Evolutionary conservation across 2,888 invertebrate genomes (phyloP).

Genomic region (Colostygia pectinataria): DNA sequence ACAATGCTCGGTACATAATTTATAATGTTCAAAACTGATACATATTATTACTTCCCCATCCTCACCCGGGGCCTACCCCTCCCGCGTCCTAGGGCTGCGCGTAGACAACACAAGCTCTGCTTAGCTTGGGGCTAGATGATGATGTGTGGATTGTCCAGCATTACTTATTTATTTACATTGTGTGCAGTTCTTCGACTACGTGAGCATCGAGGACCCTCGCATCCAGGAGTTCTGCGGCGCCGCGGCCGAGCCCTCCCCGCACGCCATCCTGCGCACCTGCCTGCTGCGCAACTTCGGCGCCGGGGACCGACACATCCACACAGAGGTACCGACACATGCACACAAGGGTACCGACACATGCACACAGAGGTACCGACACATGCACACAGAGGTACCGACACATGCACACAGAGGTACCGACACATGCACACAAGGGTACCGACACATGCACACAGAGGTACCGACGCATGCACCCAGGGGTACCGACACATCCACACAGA

Average conservation of each 20-base stretch:
- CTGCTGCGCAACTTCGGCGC: conserved; percentile 96
- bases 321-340: conserved; percentile 4
- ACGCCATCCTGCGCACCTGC: conserved; percentile 95
- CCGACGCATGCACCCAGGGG: not conserved
- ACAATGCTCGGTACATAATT: too few species aligned
- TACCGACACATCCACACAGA: not conserved
- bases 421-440: too few species aligned
- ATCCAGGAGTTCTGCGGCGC: conserved; percentile 98
- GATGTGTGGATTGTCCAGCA: too few species aligned
- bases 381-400: not conserved
- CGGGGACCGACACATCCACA: conserved; percentile 92
- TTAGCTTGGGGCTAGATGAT: too few species aligned
- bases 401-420: conserved; percentile 87
- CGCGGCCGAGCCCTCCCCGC: conserved; percentile 97
- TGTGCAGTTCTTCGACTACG: conserved; percentile 93
- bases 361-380: conserved; percentile 1
- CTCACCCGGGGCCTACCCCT: too few species aligned
- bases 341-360: not conserved
- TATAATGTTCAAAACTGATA: too few species aligned
- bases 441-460: conserved; percentile 85
- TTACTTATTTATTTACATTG: too few species aligned
- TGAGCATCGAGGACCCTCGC: conserved; percentile 96
- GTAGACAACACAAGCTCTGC: too few species aligned
- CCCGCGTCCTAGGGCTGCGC: too few species aligned
- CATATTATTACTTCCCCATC: too few species aligned